These are phyloP conservation scores for Mesorhabditis sp. DNA, from an alignment of 2,888 invertebrate genomes.

Conservation along the genomic window DNA sequence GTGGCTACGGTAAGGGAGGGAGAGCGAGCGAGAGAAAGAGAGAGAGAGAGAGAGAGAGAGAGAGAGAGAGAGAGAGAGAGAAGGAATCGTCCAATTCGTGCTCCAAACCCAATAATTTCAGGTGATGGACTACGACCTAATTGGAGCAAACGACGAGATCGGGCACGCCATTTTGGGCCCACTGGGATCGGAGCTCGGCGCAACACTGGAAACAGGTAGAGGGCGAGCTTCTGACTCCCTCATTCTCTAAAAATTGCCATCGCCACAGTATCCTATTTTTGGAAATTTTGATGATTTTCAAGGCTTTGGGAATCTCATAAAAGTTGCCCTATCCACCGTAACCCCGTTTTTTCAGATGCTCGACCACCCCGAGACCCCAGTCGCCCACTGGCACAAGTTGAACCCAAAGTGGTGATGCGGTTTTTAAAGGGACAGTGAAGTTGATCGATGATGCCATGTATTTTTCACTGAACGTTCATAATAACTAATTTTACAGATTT, in stretches of 20 bases:
- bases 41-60: not conserved
- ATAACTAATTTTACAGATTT: too few species aligned
- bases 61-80: not conserved
- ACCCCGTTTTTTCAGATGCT: conserved; percentile 14
- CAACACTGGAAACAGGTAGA: conserved; percentile 53
- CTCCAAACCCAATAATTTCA: conserved; percentile 14
- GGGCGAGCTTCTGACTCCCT: too few species aligned
- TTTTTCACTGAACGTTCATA: too few species aligned
- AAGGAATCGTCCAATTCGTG: not conserved
- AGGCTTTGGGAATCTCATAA: too few species aligned
- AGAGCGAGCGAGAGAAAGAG: not conserved
- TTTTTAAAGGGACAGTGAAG: too few species aligned
- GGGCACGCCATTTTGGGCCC: conserved; percentile 55
- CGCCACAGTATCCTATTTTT: too few species aligned
- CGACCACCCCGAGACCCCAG: conserved; percentile 50
- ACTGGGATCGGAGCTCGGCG: conserved; percentile 44
- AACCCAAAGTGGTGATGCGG: conserved; percentile 49
- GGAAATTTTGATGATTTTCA: too few species aligned
- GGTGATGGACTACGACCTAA: conserved; percentile 57
- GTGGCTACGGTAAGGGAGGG: conserved; percentile 44
- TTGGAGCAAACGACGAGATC: conserved; percentile 54
- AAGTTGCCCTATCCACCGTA: too few species aligned
- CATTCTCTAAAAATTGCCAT: too few species aligned
- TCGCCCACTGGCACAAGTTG: conserved; percentile 54
- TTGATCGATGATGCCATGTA: too few species aligned